Conservation (phyloP, 2,888 invertebrate genomes). For the Thera obeliscata region DNA sequence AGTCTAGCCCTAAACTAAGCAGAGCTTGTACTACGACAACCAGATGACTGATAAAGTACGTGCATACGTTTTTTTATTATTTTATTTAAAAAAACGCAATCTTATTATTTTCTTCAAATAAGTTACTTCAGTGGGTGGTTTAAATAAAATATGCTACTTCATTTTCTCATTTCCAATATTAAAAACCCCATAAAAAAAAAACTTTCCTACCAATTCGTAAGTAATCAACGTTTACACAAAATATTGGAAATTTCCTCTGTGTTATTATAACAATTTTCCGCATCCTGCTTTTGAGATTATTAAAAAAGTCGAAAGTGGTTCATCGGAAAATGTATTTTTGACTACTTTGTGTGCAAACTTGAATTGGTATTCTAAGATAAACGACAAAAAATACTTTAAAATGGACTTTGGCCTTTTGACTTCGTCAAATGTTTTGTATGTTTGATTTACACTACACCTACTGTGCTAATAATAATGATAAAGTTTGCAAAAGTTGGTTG, state of each 20-base stretch:
- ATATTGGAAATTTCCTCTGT: constrained; percentile 29
- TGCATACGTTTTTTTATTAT: not conserved
- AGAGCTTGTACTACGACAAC: too few relatives aligned
- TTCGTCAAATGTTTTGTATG: too few relatives aligned
- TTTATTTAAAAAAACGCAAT: not conserved
- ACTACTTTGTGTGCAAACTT: too few relatives aligned
- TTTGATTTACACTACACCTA: too few relatives aligned
- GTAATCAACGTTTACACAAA: constrained; percentile 30
- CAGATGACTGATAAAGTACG: too few relatives aligned
- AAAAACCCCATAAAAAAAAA: constrained; percentile 19
- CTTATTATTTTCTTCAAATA: not conserved
- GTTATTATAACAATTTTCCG: constrained; percentile 25
- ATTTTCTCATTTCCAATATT: constrained; percentile 25
- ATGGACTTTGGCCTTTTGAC: too few relatives aligned
- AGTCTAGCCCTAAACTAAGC: too few relatives aligned
- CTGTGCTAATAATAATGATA: too few relatives aligned
- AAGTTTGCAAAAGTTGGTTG: too few relatives aligned
- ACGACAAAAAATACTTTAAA: too few relatives aligned
- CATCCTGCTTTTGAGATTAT: constrained; percentile 25
- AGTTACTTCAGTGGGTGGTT: not conserved
- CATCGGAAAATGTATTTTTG: not conserved
- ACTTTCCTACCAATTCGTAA: constrained; percentile 13
- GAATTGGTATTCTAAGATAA: too few relatives aligned
- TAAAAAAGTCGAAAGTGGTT: constrained; percentile 16
- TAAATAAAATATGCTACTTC: constrained; percentile 7